Conservation (phyloP, 2,113 vertebrate species). For the Mesocricetus auratus region DNA sequence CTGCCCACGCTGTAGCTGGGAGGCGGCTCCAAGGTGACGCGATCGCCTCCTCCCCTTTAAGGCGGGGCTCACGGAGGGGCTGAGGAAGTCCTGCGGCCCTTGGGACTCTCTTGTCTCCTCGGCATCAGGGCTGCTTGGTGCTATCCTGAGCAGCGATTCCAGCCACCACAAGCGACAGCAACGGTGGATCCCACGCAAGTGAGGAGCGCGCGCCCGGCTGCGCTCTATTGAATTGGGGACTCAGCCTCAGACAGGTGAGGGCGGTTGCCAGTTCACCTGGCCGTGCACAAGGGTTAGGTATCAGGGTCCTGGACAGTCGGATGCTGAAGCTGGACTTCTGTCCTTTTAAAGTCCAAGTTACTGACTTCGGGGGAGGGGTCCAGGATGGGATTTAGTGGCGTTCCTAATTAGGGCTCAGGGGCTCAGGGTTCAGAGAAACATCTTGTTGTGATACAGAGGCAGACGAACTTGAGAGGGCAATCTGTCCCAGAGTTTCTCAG, state of each 20-base stretch:
- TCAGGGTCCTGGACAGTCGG: background rate
- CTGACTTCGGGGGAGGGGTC: background rate
- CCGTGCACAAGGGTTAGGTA: accelerated
- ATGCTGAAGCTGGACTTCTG: background rate
- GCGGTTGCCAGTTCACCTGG: background rate
- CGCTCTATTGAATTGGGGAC: background rate
- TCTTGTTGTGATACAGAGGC: background rate
- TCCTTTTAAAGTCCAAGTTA: background rate
- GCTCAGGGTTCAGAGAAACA: background rate
- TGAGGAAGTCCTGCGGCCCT: conserved; percentile 35
- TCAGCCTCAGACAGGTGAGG: conserved; percentile 56
- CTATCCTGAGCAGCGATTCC: background rate
- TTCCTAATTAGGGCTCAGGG: background rate
- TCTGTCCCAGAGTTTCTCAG: background rate
- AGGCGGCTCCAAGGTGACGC: conserved; percentile 1
- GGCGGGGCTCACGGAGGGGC: conserved; percentile 55
- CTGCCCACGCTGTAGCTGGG: background rate
- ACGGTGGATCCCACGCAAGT: background rate
- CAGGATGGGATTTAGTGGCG: background rate
- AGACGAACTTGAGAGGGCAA: background rate
- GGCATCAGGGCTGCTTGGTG: background rate
- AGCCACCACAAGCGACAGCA: background rate
- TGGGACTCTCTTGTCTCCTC: background rate
- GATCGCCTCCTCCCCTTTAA: conserved; percentile 41
- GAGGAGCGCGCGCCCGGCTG: background rate